These are phyloP conservation scores for Bilobella aurantiaca DNA, from an alignment of 1,140 invertebrate species.

Conservation along the genomic window DNA sequence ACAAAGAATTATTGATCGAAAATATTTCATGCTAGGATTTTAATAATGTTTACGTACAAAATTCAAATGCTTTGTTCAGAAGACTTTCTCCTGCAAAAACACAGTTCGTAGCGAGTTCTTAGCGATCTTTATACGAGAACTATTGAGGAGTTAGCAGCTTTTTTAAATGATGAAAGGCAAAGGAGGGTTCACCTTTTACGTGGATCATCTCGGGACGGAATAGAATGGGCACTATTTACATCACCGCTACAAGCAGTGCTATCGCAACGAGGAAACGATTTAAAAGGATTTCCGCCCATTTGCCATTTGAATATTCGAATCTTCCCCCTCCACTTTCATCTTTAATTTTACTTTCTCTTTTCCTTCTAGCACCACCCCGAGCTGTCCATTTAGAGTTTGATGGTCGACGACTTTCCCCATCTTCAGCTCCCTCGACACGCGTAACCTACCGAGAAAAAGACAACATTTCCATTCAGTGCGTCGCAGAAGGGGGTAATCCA, in stretches of 20 bases:
- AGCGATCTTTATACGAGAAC: neutral
- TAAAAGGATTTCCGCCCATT: neutral
- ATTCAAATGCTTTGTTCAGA: too few species aligned
- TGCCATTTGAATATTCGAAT: neutral
- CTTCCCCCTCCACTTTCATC: neutral
- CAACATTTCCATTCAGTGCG: constrained; percentile 59
- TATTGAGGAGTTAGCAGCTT: neutral
- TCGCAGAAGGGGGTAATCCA: constrained; percentile 68
- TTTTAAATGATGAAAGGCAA: too few species aligned
- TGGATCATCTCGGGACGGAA: too few species aligned
- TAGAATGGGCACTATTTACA: too few species aligned
- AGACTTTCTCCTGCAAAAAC: neutral
- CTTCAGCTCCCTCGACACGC: constrained; percentile 32
- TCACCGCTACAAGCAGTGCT: too few species aligned
- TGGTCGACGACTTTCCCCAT: constrained; percentile 31
- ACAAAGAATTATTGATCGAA: too few species aligned
- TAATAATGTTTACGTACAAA: too few species aligned
- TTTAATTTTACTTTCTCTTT: constrained; percentile 15
- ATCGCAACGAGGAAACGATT: constrained; percentile 1
- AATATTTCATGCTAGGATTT: too few species aligned
- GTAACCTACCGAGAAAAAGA: constrained; percentile 36
- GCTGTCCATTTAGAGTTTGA: constrained; percentile 35
- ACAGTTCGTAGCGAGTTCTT: too few species aligned
- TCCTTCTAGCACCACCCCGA: constrained; percentile 32
- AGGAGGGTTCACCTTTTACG: too few species aligned